Percentiles rank a stretch among this genome's conserved stretches.
Conservation (phyloP, 1,140 invertebrate species). For the Drosophila sulfurigaster region DNA sequence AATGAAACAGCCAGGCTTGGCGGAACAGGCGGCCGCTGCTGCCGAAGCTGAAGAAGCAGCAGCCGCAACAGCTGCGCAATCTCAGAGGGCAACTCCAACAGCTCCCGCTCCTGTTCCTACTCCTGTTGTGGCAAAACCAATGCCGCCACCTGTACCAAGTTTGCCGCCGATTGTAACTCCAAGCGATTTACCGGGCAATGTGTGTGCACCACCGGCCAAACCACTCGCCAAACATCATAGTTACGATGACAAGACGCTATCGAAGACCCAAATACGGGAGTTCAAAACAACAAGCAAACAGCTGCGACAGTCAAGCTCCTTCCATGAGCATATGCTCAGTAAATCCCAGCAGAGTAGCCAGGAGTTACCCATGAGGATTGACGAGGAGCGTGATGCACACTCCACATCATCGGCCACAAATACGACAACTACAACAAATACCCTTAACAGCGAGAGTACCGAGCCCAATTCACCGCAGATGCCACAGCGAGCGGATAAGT, state of each 20-base stretch:
- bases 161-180: conserved; percentile 74
- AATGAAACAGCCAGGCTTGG: conserved; percentile 75
- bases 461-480: conserved; percentile 83
- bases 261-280: conserved; percentile 87
- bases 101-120: conserved; percentile 9
- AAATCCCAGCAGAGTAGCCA: conserved; percentile 83
- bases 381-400: conserved; percentile 72
- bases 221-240: conserved; percentile 87
- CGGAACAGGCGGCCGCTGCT: conserved; percentile 71
- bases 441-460: conserved; percentile 76
- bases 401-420: conserved; percentile 74
- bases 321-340: conserved; percentile 87
- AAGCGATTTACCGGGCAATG: conserved; percentile 69
- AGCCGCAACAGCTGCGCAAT: not conserved
- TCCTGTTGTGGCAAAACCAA: conserved; percentile 36
- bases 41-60: conserved; percentile 63
- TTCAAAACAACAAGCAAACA: conserved; percentile 87
- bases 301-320: conserved; percentile 87
- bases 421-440: conserved; percentile 79
- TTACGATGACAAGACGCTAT: conserved; percentile 87
- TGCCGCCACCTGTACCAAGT: conserved; percentile 68
- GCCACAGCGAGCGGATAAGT: conserved; percentile 85
- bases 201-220: conserved; percentile 85
- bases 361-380: conserved; percentile 73
- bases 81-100: not conserved